Percentiles rank a stretch among this genome's conserved stretches.
These are phyloP conservation scores for Cyclina sinensis DNA, from an alignment of 1,140 invertebrate species.

Conservation along the genomic window DNA sequence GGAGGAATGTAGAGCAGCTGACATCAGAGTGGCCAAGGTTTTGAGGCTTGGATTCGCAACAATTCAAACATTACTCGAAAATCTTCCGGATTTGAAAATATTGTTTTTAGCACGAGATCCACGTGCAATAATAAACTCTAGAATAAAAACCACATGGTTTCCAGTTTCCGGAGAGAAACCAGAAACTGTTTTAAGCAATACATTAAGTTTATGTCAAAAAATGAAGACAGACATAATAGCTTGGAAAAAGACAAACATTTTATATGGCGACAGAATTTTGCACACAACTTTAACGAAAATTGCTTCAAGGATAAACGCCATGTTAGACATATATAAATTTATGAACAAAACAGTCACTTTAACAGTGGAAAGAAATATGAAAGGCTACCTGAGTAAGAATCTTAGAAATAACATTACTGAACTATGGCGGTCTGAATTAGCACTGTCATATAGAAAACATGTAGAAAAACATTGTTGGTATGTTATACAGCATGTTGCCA, in stretches of 20 bases:
- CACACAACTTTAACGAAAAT: no score
- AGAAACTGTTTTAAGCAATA: neutral
- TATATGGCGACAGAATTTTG: no score
- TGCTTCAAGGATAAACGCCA: no score
- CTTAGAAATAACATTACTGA: no score
- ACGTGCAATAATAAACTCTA: neutral
- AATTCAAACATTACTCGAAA: conserved; percentile 21
- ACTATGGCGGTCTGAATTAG: no score
- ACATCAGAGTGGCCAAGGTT: conserved; percentile 21
- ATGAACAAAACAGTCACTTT: no score
- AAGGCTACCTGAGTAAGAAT: no score
- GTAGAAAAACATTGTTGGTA: no score
- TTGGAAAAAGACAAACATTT: neutral
- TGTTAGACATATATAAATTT: no score
- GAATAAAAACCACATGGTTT: conserved; percentile 5
- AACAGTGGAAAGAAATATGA: no score
- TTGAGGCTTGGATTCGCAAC: conserved; percentile 39
- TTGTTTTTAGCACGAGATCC: conserved; percentile 21
- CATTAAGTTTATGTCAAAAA: neutral
- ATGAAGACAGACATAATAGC: neutral
- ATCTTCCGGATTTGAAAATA: conserved; percentile 1
- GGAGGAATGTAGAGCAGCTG: neutral
- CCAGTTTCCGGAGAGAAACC: neutral
- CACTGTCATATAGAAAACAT: no score
- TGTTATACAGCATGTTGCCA: no score